Evolutionary conservation across 1,140 invertebrate species (phyloP).

Genomic region (Nasonia longicornis): DNA sequence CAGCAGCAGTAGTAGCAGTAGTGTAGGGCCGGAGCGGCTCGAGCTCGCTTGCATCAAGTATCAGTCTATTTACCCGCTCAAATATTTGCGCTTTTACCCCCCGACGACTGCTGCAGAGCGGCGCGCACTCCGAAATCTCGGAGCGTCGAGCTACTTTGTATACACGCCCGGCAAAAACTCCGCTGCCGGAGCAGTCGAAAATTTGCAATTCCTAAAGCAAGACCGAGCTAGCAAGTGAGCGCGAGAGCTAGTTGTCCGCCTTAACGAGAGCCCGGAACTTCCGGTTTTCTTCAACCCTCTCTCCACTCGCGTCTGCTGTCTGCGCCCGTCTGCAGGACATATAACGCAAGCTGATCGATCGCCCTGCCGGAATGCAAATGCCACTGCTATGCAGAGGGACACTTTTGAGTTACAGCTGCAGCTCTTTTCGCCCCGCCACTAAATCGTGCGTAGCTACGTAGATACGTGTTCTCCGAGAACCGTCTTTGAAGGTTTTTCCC

Average conservation of each 20-base stretch:
- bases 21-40: conserved; percentile 30
- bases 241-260: conserved; percentile 42
- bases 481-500: not conserved
- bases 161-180: conserved; percentile 68
- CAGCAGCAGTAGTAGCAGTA: conserved; percentile 29
- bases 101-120: conserved; percentile 53
- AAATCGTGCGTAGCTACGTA: no score
- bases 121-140: conserved; percentile 52
- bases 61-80: conserved; percentile 70
- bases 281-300: conserved; percentile 34
- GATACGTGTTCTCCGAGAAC: no score
- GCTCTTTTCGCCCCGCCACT: no score
- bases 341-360: not conserved
- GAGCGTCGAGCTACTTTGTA: conserved; percentile 64
- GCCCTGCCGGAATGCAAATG: not conserved
- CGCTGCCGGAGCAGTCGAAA: conserved; percentile 55
- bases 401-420: not conserved
- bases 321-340: not conserved
- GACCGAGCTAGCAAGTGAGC: conserved; percentile 45
- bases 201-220: conserved; percentile 69
- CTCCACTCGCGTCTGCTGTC: not conserved
- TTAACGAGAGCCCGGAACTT: conserved; percentile 44
- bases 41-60: conserved; percentile 65
- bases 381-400: not conserved
- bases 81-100: conserved; percentile 71